A percentile compares a stretch with the other conserved stretches of the same genome.
Conservation (phyloP, 1,140 invertebrate genomes). For the Bursaphelenchus mucronatus region DNA sequence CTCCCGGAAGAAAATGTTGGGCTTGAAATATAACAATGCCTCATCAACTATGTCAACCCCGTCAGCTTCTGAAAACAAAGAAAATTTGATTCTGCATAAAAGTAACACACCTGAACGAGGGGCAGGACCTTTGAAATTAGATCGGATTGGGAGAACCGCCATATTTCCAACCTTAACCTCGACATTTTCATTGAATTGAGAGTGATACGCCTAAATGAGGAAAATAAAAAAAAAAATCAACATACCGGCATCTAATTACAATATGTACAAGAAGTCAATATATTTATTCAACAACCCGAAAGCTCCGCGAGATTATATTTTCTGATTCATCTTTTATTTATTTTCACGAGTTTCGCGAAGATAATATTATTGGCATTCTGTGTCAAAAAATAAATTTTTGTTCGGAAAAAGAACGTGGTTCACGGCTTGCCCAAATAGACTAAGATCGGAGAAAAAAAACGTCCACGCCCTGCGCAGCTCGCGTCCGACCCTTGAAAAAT, state of each 20-base stretch:
- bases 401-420: no score
- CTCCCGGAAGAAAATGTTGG: slow-evolving; percentile 97
- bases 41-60: slow-evolving; percentile 88
- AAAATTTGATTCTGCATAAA: slow-evolving; percentile 18
- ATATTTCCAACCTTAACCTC: slow-evolving; percentile 77
- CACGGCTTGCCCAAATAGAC: no score
- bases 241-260: slow-evolving; percentile 16
- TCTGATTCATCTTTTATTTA: no score
- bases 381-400: no score
- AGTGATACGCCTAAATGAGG: slow-evolving; percentile 80
- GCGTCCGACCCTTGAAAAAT: no score
- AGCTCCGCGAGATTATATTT: no score
- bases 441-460: no score
- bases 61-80: slow-evolving; percentile 21
- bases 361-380: no score
- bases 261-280: not conserved
- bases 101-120: slow-evolving; percentile 65
- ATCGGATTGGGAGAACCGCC: slow-evolving; percentile 80
- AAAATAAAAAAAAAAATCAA: slow-evolving; percentile 1
- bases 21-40: slow-evolving; percentile 92
- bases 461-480: no score
- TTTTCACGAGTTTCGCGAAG: no score
- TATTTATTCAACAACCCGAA: not conserved
- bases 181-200: slow-evolving; percentile 71
- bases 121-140: slow-evolving; percentile 81